These are phyloP conservation scores for Parnassius mnemosyne DNA, from an alignment of 2,888 invertebrate species.

Conservation along the genomic window DNA sequence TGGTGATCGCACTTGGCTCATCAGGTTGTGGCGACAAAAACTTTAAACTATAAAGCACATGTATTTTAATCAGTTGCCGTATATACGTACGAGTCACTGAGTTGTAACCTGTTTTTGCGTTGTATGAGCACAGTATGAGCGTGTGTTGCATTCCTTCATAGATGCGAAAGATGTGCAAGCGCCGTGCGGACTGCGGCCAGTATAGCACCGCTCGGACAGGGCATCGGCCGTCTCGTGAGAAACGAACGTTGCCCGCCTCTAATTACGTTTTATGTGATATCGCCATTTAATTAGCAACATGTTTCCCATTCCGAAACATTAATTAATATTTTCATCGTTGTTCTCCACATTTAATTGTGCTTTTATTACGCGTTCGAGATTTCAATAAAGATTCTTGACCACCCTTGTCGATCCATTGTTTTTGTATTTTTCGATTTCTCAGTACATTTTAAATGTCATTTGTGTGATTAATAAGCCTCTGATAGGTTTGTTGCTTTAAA, in stretches of 20 bases:
- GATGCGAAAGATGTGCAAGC: constrained; percentile 45
- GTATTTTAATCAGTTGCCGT: constrained; percentile 54
- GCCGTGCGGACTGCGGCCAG: constrained; percentile 30
- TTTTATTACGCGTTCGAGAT: constrained; percentile 77
- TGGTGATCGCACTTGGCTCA: constrained; percentile 27
- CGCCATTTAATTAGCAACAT: constrained; percentile 80
- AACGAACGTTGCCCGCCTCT: constrained; percentile 74
- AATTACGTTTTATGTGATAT: constrained; percentile 79
- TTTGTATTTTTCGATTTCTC: constrained; percentile 37
- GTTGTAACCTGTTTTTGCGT: constrained; percentile 65
- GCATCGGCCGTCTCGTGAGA: constrained; percentile 66
- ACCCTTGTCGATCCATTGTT: constrained; percentile 63
- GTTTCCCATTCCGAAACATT: constrained; percentile 78
- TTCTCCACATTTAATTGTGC: constrained; percentile 77
- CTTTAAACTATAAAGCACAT: constrained; percentile 49
- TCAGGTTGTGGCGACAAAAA: constrained; percentile 41
- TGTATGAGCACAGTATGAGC: constrained; percentile 42
- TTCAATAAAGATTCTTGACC: constrained; percentile 79
- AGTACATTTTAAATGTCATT: constrained; percentile 2
- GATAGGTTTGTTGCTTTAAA: background rate
- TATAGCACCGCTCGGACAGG: constrained; percentile 41
- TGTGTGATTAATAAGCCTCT: constrained; percentile 5
- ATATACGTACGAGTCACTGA: constrained; percentile 44
- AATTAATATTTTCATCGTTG: constrained; percentile 80
- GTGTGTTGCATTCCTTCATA: constrained; percentile 64